A percentile compares a stretch with the other conserved stretches of the same genome.
These are phyloP conservation scores for Dromococcyx pavoninus DNA, from an alignment of 2,797 vertebrate genomes.

Conservation along the genomic window DNA sequence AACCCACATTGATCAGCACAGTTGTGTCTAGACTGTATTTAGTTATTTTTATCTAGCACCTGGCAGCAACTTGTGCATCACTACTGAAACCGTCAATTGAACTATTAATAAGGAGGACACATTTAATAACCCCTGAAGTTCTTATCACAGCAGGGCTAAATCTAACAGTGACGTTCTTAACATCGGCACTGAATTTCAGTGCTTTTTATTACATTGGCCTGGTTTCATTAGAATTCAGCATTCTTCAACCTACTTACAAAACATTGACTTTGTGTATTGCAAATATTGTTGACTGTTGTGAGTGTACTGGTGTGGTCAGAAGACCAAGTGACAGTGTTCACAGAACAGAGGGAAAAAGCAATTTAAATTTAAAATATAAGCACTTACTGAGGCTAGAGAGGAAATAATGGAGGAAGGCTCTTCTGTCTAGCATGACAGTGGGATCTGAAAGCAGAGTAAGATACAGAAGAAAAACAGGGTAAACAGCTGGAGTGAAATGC, in stretches of 20 bases:
- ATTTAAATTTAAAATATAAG: slow-evolving; percentile 27
- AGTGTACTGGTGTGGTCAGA: neutral
- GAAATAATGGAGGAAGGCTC: slow-evolving; percentile 28
- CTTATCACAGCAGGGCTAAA: neutral
- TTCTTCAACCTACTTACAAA: slow-evolving; percentile 2
- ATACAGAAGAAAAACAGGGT: neutral
- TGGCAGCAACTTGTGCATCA: slow-evolving; percentile 47
- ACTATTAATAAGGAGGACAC: slow-evolving; percentile 48
- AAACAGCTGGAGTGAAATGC: slow-evolving; percentile 7
- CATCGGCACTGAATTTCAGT: neutral
- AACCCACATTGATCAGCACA: slow-evolving; percentile 29
- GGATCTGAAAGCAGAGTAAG: neutral
- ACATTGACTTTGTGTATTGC: neutral
- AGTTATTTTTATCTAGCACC: slow-evolving; percentile 43
- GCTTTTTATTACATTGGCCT: slow-evolving; percentile 1
- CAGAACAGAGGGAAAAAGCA: neutral
- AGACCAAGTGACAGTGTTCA: neutral
- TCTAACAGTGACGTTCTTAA: neutral
- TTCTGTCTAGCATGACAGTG: slow-evolving; percentile 3
- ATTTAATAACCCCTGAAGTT: slow-evolving; percentile 31
- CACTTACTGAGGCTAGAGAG: neutral
- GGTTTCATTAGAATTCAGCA: slow-evolving; percentile 9
- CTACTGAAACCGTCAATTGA: slow-evolving; percentile 41
- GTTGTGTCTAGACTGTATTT: slow-evolving; percentile 30
- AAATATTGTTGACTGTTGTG: neutral